These are phyloP conservation scores for Plagodis dolabraria DNA, from an alignment of 2,888 invertebrate genomes.

Conservation along the genomic window DNA sequence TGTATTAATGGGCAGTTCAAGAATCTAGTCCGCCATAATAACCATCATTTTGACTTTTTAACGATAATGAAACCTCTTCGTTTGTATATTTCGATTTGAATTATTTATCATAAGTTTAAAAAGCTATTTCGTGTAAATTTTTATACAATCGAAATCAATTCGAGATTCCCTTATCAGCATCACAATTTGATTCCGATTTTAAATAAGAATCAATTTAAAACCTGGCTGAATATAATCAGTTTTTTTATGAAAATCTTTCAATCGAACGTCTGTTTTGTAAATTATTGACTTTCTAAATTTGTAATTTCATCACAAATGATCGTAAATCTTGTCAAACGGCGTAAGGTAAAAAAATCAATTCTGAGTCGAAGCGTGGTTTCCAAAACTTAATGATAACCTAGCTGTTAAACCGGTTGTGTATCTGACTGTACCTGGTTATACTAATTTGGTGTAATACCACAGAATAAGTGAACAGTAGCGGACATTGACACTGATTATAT, in stretches of 20 bases:
- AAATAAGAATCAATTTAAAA: slow-evolving; percentile 22
- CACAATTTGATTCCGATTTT: slow-evolving; percentile 13
- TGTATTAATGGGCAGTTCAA: slow-evolving; percentile 28
- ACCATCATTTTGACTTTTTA: slow-evolving; percentile 21
- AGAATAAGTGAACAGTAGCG: too few relatives aligned
- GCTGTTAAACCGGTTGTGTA: slow-evolving; percentile 4
- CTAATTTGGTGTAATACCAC: not conserved
- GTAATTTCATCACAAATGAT: slow-evolving; percentile 29
- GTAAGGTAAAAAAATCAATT: slow-evolving; percentile 13
- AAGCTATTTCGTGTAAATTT: not conserved
- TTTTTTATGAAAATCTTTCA: slow-evolving; percentile 6
- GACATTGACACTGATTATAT: too few relatives aligned
- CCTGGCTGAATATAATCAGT: slow-evolving; percentile 1
- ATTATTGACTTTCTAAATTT: slow-evolving; percentile 41
- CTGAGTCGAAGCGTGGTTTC: not conserved
- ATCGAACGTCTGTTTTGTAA: slow-evolving; percentile 16
- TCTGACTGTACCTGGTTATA: not conserved
- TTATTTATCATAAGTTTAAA: slow-evolving; percentile 11
- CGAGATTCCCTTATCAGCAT: not conserved
- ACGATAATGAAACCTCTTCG: slow-evolving; percentile 10
- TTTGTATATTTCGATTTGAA: slow-evolving; percentile 13
- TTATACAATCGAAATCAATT: not conserved
- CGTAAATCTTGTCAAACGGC: slow-evolving; percentile 43
- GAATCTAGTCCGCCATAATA: slow-evolving; percentile 19
- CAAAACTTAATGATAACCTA: slow-evolving; percentile 12